phyloP scores from a whole-genome alignment of 1,140 invertebrate species.

The Neotoxoptera formosana region DNA sequence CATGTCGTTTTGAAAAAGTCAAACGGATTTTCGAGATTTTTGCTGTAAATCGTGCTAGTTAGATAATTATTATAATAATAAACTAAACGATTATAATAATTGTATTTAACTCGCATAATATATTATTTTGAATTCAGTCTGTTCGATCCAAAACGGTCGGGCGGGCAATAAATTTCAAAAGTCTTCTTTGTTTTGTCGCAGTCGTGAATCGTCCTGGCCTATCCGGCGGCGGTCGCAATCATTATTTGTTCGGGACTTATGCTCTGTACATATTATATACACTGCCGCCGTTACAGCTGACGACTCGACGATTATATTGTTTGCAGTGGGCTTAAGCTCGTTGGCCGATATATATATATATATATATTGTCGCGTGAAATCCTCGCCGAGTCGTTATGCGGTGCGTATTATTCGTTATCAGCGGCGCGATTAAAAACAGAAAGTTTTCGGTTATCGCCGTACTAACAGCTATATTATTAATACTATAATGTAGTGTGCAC shows the following conservation, averaged over 20 bases:
- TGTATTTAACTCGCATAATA: background rate
- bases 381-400: background rate
- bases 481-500: too few relatives aligned
- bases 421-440: background rate
- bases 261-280: background rate
- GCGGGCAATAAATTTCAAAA: background rate
- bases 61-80: background rate
- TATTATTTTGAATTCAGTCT: background rate
- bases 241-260: slow-evolving; percentile 10
- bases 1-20: background rate
- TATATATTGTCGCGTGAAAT: background rate
- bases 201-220: background rate
- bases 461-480: background rate
- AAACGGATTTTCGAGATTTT: background rate
- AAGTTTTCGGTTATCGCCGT: background rate
- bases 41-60: background rate
- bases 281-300: background rate
- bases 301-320: background rate
- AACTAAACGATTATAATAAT: background rate
- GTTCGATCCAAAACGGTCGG: background rate
- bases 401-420: background rate
- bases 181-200: background rate
- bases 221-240: background rate
- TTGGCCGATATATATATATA: background rate
- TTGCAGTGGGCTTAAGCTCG: background rate